phyloP scores from a whole-genome alignment of 2,113 vertebrate species.

The Apodemus sylvaticus region DNA sequence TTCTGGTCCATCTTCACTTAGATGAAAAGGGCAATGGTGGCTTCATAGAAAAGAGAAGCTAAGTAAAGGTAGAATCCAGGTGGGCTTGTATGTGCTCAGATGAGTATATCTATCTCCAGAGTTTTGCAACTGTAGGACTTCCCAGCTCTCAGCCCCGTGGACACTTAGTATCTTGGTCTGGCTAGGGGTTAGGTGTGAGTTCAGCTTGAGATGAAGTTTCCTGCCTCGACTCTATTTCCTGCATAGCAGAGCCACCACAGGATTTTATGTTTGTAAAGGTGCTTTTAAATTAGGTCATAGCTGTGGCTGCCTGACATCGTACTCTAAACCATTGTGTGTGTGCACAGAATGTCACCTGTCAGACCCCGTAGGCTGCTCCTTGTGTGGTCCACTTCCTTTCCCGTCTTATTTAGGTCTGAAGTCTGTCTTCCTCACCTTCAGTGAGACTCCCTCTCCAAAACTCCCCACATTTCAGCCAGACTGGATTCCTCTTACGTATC shows the following conservation, averaged over 20 bases:
- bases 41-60: neutral
- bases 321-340: neutral
- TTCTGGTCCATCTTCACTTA: neutral
- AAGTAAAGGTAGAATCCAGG: neutral
- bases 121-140: neutral
- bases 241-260: neutral
- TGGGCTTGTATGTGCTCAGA: neutral
- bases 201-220: neutral
- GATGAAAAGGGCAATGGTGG: neutral
- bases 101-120: neutral
- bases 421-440: neutral
- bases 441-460: fast-evolving
- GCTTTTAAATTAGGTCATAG: neutral
- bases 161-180: neutral
- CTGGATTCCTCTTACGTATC: neutral
- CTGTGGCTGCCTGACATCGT: neutral
- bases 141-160: fast-evolving
- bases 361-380: neutral
- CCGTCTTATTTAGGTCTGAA: neutral
- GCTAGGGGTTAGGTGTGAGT: neutral
- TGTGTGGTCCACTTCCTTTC: neutral
- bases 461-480: neutral
- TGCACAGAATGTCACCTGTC: neutral
- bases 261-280: neutral
- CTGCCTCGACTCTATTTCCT: neutral